A percentile compares a stretch with the other conserved stretches of the same genome.
Conservation (phyloP, 2,888 invertebrate genomes). For the Entomobrya multifasciata region DNA sequence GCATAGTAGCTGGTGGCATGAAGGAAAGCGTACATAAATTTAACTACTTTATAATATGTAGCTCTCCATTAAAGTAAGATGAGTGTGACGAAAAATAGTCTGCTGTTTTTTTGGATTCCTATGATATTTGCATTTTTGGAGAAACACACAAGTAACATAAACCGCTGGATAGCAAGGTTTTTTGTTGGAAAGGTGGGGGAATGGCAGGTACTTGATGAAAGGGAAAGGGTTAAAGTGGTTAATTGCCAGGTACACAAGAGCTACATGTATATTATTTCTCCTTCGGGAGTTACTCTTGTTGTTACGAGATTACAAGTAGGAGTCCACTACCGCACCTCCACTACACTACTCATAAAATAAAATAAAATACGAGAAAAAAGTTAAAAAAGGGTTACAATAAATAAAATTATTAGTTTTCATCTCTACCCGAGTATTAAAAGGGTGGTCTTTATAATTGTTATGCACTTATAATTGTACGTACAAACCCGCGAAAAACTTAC, state of each 20-base stretch:
- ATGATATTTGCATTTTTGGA: too few species aligned
- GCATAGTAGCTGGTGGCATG: not conserved
- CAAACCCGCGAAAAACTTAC: not conserved
- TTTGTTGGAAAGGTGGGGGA: not conserved
- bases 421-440: not conserved
- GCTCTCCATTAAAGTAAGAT: too few species aligned
- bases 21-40: too few species aligned
- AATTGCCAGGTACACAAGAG: conserved; percentile 30
- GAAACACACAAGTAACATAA: too few species aligned
- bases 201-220: conserved; percentile 29
- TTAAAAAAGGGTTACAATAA: conserved; percentile 46
- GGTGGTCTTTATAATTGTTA: not conserved
- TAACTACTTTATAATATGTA: too few species aligned
- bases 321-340: too few species aligned
- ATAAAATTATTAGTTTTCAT: conserved; percentile 67
- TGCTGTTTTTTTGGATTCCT: too few species aligned
- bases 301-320: not conserved
- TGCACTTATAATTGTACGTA: not conserved
- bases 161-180: too few species aligned
- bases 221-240: conserved; percentile 42
- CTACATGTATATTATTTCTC: conserved; percentile 7
- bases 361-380: too few species aligned
- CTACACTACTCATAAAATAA: not conserved
- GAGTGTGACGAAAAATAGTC: too few species aligned
- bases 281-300: conserved; percentile 15